Evolutionary conservation across 2,113 vertebrate species (phyloP).

Genomic region (Lichenostomus cassidix): DNA sequence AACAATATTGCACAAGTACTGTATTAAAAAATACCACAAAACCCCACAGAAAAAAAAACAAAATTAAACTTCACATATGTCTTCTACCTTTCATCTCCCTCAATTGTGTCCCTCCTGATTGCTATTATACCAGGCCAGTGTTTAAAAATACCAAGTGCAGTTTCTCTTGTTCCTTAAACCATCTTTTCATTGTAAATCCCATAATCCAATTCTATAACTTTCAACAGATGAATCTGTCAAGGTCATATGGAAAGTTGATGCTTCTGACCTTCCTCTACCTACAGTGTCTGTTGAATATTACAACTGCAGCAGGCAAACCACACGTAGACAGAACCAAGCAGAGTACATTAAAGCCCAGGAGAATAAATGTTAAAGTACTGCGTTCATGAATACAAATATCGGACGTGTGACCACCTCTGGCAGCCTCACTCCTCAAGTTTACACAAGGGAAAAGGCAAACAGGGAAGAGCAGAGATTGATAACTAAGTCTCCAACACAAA

Average conservation of each 20-base stretch:
- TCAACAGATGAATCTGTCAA: conserved; percentile 54
- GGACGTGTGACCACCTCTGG: not conserved
- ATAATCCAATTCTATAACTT: conserved; percentile 64
- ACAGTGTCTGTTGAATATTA: conserved; percentile 36
- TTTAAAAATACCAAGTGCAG: not conserved
- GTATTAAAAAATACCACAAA: not conserved
- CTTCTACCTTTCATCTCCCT: not conserved
- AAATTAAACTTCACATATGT: not conserved
- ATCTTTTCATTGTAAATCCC: conserved; percentile 55
- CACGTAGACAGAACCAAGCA: not conserved
- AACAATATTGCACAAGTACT: not conserved
- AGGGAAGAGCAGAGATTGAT: not conserved
- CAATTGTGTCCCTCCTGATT: not conserved
- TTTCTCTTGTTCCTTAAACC: conserved; percentile 12
- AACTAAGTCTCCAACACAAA: not conserved
- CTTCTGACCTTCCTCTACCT: conserved; percentile 57
- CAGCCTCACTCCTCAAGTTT: not conserved
- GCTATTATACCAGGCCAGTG: not conserved
- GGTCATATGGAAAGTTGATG: conserved; percentile 54
- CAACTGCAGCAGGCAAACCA: conserved; percentile 4
- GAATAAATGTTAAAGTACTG: conserved; percentile 37
- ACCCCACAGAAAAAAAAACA: not conserved
- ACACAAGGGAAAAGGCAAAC: conserved; percentile 34
- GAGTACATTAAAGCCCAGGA: conserved; percentile 55
- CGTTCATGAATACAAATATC: conserved; percentile 10